phyloP scores from a whole-genome alignment of 2,888 invertebrate genomes.

The Gisinianus flammeolus region DNA sequence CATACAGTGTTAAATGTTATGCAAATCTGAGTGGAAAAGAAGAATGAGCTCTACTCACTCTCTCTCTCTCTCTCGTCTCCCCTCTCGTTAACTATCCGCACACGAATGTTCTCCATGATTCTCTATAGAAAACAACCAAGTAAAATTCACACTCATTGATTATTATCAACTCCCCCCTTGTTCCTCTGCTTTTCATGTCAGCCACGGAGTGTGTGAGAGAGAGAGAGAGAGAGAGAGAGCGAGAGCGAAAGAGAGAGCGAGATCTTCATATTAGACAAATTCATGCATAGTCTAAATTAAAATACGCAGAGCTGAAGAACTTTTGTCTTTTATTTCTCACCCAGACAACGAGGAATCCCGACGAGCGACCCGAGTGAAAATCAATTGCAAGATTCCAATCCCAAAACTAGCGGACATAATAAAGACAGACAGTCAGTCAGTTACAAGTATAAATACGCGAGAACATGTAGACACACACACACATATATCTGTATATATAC shows the following conservation, averaged over 20 bases:
- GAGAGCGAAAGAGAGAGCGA: neutral
- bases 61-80: neutral
- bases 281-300: slow-evolving; percentile 19
- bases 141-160: slow-evolving; percentile 33
- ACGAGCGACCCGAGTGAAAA: slow-evolving; percentile 14
- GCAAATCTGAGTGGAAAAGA: slow-evolving; percentile 11
- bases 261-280: slow-evolving; percentile 10
- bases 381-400: slow-evolving; percentile 7
- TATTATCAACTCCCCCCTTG: slow-evolving; percentile 27
- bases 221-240: neutral
- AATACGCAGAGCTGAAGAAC: slow-evolving; percentile 13
- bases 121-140: neutral
- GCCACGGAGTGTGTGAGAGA: neutral
- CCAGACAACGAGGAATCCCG: slow-evolving; percentile 28
- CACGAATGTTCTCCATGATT: slow-evolving; percentile 12
- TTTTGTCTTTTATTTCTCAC: slow-evolving; percentile 27
- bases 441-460: neutral
- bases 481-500: neutral
- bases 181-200: slow-evolving; percentile 11
- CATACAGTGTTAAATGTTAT: slow-evolving; percentile 18
- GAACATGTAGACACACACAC: neutral
- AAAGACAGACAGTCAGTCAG: neutral
- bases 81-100: slow-evolving; percentile 20
- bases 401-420: neutral
- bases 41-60: slow-evolving; percentile 1